Evolutionary conservation across 2,888 invertebrate genomes (phyloP).

Genomic region (Tenthredo mesomela): DNA sequence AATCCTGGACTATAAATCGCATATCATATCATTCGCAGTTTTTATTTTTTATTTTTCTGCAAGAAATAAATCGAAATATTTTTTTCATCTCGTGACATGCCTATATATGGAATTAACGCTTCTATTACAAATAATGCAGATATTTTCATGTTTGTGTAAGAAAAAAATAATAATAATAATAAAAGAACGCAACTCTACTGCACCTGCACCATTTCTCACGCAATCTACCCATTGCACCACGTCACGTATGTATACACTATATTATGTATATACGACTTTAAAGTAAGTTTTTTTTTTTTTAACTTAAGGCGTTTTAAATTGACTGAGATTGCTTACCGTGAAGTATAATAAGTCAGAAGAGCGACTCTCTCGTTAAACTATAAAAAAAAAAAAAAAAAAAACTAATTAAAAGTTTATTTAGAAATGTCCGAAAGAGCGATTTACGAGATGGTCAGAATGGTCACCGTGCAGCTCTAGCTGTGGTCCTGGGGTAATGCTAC

Average conservation of each 20-base stretch:
- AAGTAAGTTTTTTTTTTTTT: too few relatives aligned
- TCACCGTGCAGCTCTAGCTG: conserved; percentile 94
- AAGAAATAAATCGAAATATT: not conserved
- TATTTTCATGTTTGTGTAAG: not conserved
- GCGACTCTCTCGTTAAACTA: not conserved
- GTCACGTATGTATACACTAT: not conserved
- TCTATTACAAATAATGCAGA: not conserved
- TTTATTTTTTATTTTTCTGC: not conserved
- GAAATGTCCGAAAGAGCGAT: conserved; percentile 78
- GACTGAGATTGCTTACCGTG: not conserved
- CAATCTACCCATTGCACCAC: conserved; percentile 65
- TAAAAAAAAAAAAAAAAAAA: too few relatives aligned
- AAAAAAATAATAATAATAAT: not conserved
- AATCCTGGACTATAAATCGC: too few relatives aligned
- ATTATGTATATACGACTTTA: not conserved
- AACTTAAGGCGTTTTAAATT: not conserved
- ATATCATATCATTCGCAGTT: not conserved
- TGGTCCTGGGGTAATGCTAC: conserved; percentile 87
- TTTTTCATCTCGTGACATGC: not conserved
- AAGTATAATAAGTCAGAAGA: too few relatives aligned
- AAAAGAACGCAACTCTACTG: conserved; percentile 18
- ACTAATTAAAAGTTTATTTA: conserved; percentile 56
- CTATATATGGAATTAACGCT: not conserved
- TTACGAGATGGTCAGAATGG: conserved; percentile 91
- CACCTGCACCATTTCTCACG: conserved; percentile 73